Percentiles rank a stretch among this genome's conserved stretches.
These are phyloP conservation scores for Oncopeltus fasciatus DNA, from an alignment of 1,140 invertebrate species.

Conservation along the genomic window DNA sequence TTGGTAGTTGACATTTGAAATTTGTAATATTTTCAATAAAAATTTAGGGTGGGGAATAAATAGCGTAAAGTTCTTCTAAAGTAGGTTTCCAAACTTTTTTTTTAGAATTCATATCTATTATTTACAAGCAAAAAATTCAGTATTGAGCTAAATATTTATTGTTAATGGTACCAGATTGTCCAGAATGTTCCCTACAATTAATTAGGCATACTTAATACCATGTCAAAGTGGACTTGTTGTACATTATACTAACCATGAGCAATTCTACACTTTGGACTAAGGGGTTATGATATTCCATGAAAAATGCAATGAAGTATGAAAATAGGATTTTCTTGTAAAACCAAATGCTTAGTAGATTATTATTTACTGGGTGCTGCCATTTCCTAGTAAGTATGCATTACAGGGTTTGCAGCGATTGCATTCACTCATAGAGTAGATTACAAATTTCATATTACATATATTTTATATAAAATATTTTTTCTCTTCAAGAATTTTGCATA, in stretches of 20 bases:
- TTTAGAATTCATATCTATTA: constrained; percentile 10
- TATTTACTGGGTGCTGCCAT: neutral
- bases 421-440: neutral
- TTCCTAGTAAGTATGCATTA: neutral
- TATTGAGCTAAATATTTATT: constrained; percentile 20
- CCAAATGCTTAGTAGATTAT: neutral
- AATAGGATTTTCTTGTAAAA: neutral
- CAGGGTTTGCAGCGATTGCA: neutral
- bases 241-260: constrained; percentile 8
- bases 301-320: constrained; percentile 1
- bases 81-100: neutral
- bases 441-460: neutral
- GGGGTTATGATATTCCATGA: neutral
- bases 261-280: neutral
- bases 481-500: neutral
- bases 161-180: constrained; percentile 20
- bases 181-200: constrained; percentile 21
- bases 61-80: too few species aligned
- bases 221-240: constrained; percentile 16
- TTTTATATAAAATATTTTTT: neutral
- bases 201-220: constrained; percentile 17
- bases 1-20: too few species aligned
- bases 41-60: too few species aligned
- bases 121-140: neutral
- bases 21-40: too few species aligned